Conservation (phyloP, 2,797 vertebrate genomes). For the Enteromius radiatus region DNA sequence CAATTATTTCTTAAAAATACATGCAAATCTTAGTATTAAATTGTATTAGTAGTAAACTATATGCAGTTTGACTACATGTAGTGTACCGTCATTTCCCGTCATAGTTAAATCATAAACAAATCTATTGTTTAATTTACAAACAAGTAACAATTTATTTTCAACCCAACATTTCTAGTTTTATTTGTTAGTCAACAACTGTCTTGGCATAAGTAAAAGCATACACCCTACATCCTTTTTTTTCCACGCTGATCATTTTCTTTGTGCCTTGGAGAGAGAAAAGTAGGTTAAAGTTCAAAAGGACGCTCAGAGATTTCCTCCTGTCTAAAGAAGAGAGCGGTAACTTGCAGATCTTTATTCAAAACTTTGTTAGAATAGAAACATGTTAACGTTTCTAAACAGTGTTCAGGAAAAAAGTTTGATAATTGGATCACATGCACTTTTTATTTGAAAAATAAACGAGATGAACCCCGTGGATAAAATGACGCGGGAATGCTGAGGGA, state of each 20-base stretch:
- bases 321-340: not conserved
- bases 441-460: not conserved
- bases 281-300: constrained; percentile 75
- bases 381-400: constrained; percentile 51
- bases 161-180: not conserved
- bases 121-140: not conserved
- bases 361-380: constrained; percentile 62
- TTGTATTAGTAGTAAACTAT: too few relatives aligned
- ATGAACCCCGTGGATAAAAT: constrained; percentile 4
- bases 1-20: not conserved
- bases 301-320: not conserved
- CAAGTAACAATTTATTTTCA: not conserved
- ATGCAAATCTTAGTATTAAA: not conserved
- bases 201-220: not conserved
- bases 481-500: constrained; percentile 57
- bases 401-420: constrained; percentile 23
- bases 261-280: constrained; percentile 48
- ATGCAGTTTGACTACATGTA: not conserved
- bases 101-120: not conserved
- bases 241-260: constrained; percentile 17
- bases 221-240: not conserved
- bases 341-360: constrained; percentile 10
- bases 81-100: not conserved
- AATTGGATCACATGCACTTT: not conserved
- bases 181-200: not conserved